Evolutionary conservation across 1,140 invertebrate species (phyloP).

Genomic region (Rhynchophorus ferrugineus): DNA sequence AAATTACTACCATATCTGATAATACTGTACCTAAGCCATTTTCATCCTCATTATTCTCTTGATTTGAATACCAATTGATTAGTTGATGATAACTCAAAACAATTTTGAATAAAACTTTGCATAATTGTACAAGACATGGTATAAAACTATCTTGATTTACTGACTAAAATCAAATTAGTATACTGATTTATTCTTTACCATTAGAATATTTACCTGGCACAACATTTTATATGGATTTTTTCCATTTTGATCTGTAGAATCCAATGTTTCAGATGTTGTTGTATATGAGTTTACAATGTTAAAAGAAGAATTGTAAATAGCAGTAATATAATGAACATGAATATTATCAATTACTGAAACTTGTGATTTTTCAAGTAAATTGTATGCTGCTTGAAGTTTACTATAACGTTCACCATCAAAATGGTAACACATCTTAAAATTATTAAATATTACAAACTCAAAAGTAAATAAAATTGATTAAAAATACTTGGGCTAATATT

Average conservation of each 20-base stretch:
- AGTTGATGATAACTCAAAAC: slow-evolving; percentile 75
- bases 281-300: slow-evolving; percentile 67
- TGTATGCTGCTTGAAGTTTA: slow-evolving; percentile 80
- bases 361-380: slow-evolving; percentile 76
- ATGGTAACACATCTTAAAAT: slow-evolving; percentile 54
- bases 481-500: slow-evolving; percentile 69
- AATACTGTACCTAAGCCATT: slow-evolving; percentile 6
- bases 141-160: slow-evolving; percentile 71
- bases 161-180: slow-evolving; percentile 41
- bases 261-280: slow-evolving; percentile 24
- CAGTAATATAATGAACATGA: slow-evolving; percentile 90
- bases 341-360: slow-evolving; percentile 84
- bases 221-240: slow-evolving; percentile 71
- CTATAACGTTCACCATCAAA: slow-evolving; percentile 67
- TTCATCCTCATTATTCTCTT: slow-evolving; percentile 28
- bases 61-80: slow-evolving; percentile 65
- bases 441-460: neutral
- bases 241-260: slow-evolving; percentile 40
- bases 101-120: slow-evolving; percentile 75
- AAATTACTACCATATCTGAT: too few species aligned
- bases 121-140: slow-evolving; percentile 71
- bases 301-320: slow-evolving; percentile 84
- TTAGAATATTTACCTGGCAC: slow-evolving; percentile 49
- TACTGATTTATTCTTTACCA: neutral
- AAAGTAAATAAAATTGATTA: neutral